Conservation (phyloP, 2,797 vertebrate genomes). For the Triplophysa yarkandensis region DNA sequence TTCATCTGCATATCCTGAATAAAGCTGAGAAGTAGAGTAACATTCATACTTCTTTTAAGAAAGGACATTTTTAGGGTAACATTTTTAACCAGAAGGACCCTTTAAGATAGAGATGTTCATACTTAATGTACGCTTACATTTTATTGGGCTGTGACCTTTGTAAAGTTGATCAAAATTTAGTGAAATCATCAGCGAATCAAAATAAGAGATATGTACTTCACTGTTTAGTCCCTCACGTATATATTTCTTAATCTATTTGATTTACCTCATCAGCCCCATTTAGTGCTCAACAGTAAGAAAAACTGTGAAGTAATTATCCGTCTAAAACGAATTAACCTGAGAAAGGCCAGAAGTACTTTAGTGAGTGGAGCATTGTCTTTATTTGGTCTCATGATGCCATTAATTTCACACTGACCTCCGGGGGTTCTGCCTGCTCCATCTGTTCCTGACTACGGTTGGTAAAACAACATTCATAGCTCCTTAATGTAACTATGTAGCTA, state of each 20-base stretch:
- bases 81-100: too few relatives aligned
- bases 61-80: too few relatives aligned
- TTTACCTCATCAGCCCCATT: constrained; percentile 30
- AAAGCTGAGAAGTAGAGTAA: too few relatives aligned
- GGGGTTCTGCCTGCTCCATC: constrained; percentile 23
- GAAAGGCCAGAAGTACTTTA: neutral
- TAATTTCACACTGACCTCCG: constrained; percentile 31
- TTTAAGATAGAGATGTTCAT: too few relatives aligned
- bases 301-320: constrained; percentile 28
- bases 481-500: neutral
- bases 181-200: too few relatives aligned
- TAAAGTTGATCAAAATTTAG: too few relatives aligned
- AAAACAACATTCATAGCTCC: constrained; percentile 3
- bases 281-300: constrained; percentile 26
- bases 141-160: too few relatives aligned
- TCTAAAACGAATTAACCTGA: constrained; percentile 41
- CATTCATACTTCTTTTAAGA: too few relatives aligned
- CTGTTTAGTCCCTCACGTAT: neutral
- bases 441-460: constrained; percentile 14
- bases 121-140: too few relatives aligned
- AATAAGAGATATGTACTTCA: too few relatives aligned
- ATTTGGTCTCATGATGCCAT: constrained; percentile 29
- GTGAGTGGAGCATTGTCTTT: neutral
- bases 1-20: too few relatives aligned
- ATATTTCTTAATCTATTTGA: constrained; percentile 11